A percentile compares a stretch with the other conserved stretches of the same genome.
These are phyloP conservation scores for Heliocidaris tuberculata DNA, from an alignment of 35 echinoderm and acorn worm species.

Conservation along the genomic window DNA sequence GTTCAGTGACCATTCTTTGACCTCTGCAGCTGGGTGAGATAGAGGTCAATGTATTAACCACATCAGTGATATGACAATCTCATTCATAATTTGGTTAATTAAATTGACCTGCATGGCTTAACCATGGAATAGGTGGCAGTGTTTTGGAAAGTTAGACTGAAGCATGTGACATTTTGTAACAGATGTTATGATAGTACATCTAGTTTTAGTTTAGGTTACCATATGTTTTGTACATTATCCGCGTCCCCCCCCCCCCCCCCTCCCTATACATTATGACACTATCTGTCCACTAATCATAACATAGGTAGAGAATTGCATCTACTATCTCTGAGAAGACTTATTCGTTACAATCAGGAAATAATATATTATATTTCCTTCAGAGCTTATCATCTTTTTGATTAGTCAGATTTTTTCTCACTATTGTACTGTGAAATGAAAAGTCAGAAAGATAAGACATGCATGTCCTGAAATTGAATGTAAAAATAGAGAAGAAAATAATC, in stretches of 20 bases:
- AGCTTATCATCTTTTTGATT: no score
- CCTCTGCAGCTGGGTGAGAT: neutral
- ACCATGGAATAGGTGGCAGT: neutral
- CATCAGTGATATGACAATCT: neutral
- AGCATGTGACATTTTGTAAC: neutral
- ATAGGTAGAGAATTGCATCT: no score
- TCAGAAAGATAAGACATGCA: no score
- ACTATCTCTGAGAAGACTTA: no score
- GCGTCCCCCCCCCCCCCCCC: neutral
- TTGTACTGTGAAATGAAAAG: no score
- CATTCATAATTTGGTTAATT: neutral
- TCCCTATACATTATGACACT: no score
- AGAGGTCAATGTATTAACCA: neutral
- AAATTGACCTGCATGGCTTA: neutral
- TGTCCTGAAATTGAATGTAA: no score
- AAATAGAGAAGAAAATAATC: no score
- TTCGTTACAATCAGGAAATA: no score
- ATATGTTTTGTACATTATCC: neutral
- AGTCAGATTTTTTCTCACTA: no score
- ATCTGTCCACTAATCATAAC: no score
- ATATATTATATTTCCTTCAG: no score
- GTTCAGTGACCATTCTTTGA: neutral
- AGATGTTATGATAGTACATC: neutral
- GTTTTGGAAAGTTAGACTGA: neutral
- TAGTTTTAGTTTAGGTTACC: neutral